Evolutionary conservation across 64 coral and sea anemone genomes (phyloP).

Genomic region (Platygyra sinensis): DNA sequence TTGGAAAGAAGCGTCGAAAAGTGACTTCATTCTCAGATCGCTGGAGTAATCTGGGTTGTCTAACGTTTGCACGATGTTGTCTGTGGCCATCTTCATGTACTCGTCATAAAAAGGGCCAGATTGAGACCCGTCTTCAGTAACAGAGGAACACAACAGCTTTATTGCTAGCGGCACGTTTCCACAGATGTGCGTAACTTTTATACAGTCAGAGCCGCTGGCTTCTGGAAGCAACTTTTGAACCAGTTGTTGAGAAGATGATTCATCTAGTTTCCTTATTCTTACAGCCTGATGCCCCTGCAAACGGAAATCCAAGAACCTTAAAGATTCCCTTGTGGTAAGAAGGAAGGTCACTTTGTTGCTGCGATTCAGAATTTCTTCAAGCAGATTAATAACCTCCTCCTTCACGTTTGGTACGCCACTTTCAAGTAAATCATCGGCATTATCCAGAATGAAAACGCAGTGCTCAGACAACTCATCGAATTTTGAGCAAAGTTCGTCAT

Average conservation of each 20-base stretch:
- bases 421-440: conserved; percentile 50
- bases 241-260: too few relatives aligned
- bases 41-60: too few relatives aligned
- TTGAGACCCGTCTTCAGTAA: too few relatives aligned
- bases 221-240: too few relatives aligned
- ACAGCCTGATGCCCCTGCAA: background rate
- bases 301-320: background rate
- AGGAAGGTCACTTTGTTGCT: background rate
- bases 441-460: conserved; percentile 29
- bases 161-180: background rate
- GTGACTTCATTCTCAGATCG: too few relatives aligned
- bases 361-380: conserved; percentile 25
- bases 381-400: background rate
- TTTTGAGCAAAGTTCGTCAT: background rate
- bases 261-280: too few relatives aligned
- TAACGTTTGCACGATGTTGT: too few relatives aligned
- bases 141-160: background rate
- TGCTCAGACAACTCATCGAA: background rate
- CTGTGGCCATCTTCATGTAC: too few relatives aligned
- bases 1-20: too few relatives aligned
- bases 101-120: too few relatives aligned
- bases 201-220: background rate
- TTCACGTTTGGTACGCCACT: background rate
- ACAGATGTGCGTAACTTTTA: background rate
- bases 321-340: conserved; percentile 12